Evolutionary conservation across 2,888 invertebrate species (phyloP).

Genomic region (Synergus umbraculus): DNA sequence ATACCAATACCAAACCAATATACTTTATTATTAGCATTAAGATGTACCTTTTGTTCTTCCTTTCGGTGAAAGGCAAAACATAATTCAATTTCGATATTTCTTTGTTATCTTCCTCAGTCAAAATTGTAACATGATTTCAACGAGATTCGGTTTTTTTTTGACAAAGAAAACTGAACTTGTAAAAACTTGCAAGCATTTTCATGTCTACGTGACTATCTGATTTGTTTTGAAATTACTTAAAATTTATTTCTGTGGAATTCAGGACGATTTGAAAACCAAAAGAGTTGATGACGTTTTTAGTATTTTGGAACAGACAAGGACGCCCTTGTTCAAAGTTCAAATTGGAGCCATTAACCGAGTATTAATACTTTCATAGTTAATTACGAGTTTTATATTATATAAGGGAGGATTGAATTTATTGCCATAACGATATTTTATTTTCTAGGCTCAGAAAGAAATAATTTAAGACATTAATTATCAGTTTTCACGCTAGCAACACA

Average conservation of each 20-base stretch:
- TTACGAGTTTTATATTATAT: not conserved
- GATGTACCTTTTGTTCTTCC: not conserved
- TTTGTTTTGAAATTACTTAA: not conserved
- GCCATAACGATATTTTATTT: not conserved
- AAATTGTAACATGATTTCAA: not conserved
- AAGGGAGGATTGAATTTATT: not conserved
- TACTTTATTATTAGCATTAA: not conserved
- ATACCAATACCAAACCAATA: not conserved
- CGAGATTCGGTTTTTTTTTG: not conserved
- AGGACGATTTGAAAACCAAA: not conserved
- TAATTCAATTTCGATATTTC: not conserved
- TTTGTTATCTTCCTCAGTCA: not conserved
- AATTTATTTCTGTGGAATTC: not conserved
- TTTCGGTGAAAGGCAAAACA: not conserved
- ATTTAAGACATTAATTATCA: not conserved
- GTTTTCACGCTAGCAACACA: not conserved
- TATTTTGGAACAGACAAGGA: slow-evolving; percentile 25
- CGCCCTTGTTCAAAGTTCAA: slow-evolving; percentile 36
- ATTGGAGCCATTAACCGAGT: slow-evolving; percentile 4
- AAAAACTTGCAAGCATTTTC: not conserved
- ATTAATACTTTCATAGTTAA: not conserved
- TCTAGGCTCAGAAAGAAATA: not conserved
- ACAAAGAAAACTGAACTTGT: not conserved
- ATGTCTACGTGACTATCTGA: not conserved
- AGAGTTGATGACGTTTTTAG: slow-evolving; percentile 10